phyloP scores from a whole-genome alignment of 1,140 invertebrate species.

The Drosophila repleta region DNA sequence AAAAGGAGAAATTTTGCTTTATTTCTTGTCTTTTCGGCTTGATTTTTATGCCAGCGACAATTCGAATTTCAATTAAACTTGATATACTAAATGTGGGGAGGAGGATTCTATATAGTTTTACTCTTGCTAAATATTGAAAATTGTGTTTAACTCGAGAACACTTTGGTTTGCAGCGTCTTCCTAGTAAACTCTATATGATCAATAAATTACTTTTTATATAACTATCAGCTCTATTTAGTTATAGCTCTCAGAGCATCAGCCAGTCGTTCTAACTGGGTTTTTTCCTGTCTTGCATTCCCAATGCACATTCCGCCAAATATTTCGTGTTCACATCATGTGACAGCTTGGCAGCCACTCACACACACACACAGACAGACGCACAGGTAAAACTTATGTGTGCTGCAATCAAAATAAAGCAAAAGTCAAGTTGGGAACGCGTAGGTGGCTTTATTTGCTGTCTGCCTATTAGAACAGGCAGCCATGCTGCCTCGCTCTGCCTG shows the following conservation, averaged over 20 bases:
- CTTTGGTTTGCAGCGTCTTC: no score
- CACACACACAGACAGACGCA: background rate
- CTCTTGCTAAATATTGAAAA: no score
- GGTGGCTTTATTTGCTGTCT: slow-evolving; percentile 28
- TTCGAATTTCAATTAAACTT: slow-evolving; percentile 42
- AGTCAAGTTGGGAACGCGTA: slow-evolving; percentile 36
- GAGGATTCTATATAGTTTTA: slow-evolving; percentile 5
- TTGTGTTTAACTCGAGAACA: no score
- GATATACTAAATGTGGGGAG: slow-evolving; percentile 16
- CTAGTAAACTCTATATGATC: no score
- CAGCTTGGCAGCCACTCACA: slow-evolving; percentile 34
- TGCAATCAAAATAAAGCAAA: slow-evolving; percentile 42
- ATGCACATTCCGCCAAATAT: slow-evolving; percentile 51
- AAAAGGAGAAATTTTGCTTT: slow-evolving; percentile 22
- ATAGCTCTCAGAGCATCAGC: background rate
- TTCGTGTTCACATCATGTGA: slow-evolving; percentile 46
- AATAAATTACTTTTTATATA: no score
- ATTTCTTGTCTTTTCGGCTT: background rate
- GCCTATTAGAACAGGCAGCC: background rate
- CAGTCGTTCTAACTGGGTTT: background rate
- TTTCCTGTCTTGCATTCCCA: slow-evolving; percentile 36
- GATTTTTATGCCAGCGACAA: slow-evolving; percentile 26
- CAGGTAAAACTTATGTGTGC: slow-evolving; percentile 3
- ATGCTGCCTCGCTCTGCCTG: background rate
- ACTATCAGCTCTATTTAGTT: no score